Conservation (phyloP, 2,797 vertebrate genomes). For the Anas bernieri region DNA sequence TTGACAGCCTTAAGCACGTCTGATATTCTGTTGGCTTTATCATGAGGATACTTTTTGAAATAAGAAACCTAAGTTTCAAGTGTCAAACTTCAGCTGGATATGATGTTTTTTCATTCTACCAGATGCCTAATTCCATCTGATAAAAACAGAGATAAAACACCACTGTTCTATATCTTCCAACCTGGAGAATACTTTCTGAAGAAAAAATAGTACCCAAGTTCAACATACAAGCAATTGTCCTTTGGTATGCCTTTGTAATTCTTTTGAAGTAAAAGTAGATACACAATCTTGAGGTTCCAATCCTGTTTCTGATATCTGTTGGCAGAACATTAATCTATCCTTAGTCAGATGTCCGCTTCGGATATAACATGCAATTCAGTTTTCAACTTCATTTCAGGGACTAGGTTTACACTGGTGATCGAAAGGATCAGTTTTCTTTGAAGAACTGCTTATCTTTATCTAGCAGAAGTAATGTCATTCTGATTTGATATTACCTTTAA, state of each 20-base stretch:
- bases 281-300: neutral
- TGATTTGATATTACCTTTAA: neutral
- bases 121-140: neutral
- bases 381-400: neutral
- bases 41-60: neutral
- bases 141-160: neutral
- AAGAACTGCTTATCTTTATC: neutral
- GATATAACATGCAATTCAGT: neutral
- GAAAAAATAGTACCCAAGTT: neutral
- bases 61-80: neutral
- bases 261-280: neutral
- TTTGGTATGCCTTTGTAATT: neutral
- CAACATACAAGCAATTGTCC: neutral
- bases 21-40: neutral
- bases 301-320: neutral
- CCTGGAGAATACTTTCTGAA: neutral
- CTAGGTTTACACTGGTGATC: neutral
- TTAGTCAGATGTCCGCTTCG: neutral
- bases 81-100: neutral
- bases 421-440: neutral
- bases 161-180: neutral
- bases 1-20: neutral
- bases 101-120: neutral
- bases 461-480: neutral
- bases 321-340: neutral